Percentiles rank a stretch among this genome's conserved stretches.
phyloP scores from a whole-genome alignment of 2,888 invertebrate genomes.

The Rhimphoctona megacephalus region DNA sequence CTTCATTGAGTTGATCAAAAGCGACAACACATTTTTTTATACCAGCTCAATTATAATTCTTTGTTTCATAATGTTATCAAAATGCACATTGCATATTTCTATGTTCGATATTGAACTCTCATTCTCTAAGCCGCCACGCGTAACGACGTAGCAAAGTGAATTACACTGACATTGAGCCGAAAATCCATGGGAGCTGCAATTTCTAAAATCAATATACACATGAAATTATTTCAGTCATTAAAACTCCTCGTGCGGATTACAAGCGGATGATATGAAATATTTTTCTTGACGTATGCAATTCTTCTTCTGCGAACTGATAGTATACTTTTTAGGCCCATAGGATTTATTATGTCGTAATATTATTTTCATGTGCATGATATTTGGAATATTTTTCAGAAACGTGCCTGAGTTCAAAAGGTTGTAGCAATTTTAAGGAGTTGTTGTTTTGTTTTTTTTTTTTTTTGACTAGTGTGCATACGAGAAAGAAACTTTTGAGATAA shows the following conservation, averaged over 20 bases:
- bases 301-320: not conserved
- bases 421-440: not conserved
- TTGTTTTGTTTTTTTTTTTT: not conserved
- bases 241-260: not conserved
- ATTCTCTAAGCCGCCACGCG: not conserved
- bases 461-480: not conserved
- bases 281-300: not conserved
- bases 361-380: not conserved
- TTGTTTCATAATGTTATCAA: constrained; percentile 23
- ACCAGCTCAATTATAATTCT: not conserved
- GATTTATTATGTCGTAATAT: not conserved
- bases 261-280: constrained; percentile 5
- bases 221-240: not conserved
- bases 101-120: constrained; percentile 28
- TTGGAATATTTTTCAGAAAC: not conserved
- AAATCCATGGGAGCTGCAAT: not conserved
- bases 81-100: constrained; percentile 18
- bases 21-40: constrained; percentile 31
- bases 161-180: not conserved
- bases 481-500: not conserved
- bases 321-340: not conserved
- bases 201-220: not conserved
- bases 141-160: not conserved
- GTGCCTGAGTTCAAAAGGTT: not conserved
- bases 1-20: constrained; percentile 44